Percentiles rank a stretch among this genome's conserved stretches.
Evolutionary conservation across 2,888 invertebrate genomes (phyloP).

Genomic region (Lithophane semibrunnea): DNA sequence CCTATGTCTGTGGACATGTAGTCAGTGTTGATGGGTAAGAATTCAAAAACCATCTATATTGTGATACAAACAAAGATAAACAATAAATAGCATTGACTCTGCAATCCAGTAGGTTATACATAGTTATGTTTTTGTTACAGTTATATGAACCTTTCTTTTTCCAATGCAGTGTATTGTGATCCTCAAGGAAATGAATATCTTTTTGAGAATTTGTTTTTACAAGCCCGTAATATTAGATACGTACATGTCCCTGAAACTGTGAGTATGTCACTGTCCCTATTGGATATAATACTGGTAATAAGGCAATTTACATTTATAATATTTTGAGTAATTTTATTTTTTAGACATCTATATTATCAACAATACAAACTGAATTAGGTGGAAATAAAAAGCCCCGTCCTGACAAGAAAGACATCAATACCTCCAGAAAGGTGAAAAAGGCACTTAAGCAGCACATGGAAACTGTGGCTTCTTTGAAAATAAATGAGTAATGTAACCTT

Average conservation of each 20-base stretch:
- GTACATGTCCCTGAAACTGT: constrained; percentile 92
- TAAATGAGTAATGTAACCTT: constrained; percentile 40
- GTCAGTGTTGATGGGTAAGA: constrained; percentile 92
- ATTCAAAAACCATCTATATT: neutral
- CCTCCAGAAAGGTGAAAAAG: constrained; percentile 89
- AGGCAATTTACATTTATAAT: neutral
- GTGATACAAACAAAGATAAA: neutral
- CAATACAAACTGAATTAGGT: constrained; percentile 86
- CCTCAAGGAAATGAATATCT: constrained; percentile 90
- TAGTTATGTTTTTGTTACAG: constrained; percentile 79
- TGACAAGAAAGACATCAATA: constrained; percentile 71
- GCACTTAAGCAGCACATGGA: constrained; percentile 88
- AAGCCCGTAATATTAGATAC: constrained; percentile 92
- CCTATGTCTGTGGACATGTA: constrained; percentile 91
- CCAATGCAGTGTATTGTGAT: constrained; percentile 91
- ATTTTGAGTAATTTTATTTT: constrained; percentile 67
- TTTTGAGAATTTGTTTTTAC: constrained; percentile 92
- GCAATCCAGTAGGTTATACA: neutral
- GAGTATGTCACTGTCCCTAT: constrained; percentile 68
- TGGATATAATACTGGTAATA: neutral
- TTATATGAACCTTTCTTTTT: constrained; percentile 92
- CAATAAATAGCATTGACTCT: constrained; percentile 6
- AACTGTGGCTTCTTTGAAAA: constrained; percentile 82
- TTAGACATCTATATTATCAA: constrained; percentile 88
- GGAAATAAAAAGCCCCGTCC: constrained; percentile 69